These are phyloP conservation scores for Hormaphis cornu DNA, from an alignment of 1,140 invertebrate species.

Conservation along the genomic window DNA sequence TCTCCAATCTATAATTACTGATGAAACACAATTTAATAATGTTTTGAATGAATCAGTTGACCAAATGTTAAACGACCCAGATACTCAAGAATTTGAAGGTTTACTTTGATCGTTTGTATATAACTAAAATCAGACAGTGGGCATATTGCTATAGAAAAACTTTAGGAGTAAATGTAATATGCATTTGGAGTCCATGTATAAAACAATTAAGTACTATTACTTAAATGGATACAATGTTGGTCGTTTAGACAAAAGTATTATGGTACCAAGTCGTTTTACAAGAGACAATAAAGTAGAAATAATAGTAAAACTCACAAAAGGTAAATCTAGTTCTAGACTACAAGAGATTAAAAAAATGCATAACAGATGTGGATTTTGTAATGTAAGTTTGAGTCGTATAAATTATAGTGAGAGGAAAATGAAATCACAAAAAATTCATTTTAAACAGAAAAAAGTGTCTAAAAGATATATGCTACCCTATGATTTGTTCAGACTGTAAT, in stretches of 20 bases:
- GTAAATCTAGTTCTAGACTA: background rate
- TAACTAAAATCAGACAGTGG: background rate
- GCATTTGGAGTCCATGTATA: background rate
- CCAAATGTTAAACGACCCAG: background rate
- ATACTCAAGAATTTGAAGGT: background rate
- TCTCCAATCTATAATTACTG: background rate
- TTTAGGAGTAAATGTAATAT: background rate
- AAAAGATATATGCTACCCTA: background rate
- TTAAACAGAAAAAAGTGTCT: background rate
- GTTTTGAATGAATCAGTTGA: background rate
- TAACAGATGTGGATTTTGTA: background rate
- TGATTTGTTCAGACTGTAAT: background rate
- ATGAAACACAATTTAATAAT: background rate
- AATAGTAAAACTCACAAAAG: background rate
- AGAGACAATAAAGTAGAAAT: background rate
- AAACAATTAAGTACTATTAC: no score
- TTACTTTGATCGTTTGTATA: background rate
- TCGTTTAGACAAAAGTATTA: background rate
- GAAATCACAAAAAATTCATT: background rate
- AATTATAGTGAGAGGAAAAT: background rate
- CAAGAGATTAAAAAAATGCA: background rate
- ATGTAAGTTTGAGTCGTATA: background rate
- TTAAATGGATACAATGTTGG: background rate
- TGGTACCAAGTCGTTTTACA: background rate
- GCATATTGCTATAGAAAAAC: background rate